Evolutionary conservation across 64 coral and sea anemone genomes (phyloP), one percentile per base, ranked within the genome.

Genomic region (Montipora foliosa): DNA sequence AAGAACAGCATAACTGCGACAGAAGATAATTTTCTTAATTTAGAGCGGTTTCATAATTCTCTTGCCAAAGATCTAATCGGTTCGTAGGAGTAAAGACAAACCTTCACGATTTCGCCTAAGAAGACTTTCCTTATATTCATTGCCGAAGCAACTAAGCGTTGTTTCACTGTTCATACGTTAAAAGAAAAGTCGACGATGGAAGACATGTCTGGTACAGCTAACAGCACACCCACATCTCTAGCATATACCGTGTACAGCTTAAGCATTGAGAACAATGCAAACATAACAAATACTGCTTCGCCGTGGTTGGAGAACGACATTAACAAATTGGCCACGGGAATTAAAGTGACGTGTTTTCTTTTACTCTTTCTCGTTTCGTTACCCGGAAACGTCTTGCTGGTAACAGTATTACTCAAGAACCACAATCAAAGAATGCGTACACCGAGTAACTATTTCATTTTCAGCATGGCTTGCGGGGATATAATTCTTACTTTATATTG

Each of bases 341-440:
- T 67, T 1, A 86, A 72, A 86, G 6, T 52, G 1, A 48, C 66
- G 8, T 17, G 44, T 0, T 71, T 71, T 49, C 9, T 72, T 44
- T 8, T 86, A 10, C 44, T 86, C 46, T 71, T 86, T 10, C 3
- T 72, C 13, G 15, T 71, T 0, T 50, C 82, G 25, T 52, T 93
- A 25, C 12, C 69, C 0, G 83, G 91, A 3, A 93, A 93, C 74
- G 48, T n/a, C 8, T 52, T 79, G 2, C 51, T 93, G 6, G 66
- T 93, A n/a, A 57, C 75, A 3, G 52, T 93, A 15, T 49, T 93
- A 3, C 67, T 78, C 83, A 93, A 93, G 59, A 93, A 93, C 75
- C 60, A 75, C 3, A 93, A 93, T 49, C 29, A 29, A 0, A 29
- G 29, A 29, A 29, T 29, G 29, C 29, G 1, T 29, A 29, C 29